Conservation (phyloP, 1,140 invertebrate species). For the Propsilocerus akamusi region DNA sequence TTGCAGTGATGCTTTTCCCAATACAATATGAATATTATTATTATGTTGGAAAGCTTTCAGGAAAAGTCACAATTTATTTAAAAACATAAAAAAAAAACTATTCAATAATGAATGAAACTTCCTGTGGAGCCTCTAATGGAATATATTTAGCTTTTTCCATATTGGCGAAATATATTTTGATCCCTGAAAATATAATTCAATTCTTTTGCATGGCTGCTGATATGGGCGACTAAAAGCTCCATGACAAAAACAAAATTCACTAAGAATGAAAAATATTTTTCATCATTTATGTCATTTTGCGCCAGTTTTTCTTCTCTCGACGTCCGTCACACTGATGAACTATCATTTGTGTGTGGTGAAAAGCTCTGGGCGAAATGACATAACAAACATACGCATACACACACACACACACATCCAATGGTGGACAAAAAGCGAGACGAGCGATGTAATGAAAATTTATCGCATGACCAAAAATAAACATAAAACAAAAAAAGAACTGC, state of each 20-base stretch:
- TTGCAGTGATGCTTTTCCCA: too few species aligned
- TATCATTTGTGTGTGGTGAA: neutral
- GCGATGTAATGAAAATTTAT: neutral
- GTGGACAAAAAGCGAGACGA: neutral
- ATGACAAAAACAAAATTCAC: neutral
- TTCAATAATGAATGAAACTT: too few species aligned
- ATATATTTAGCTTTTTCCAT: too few species aligned
- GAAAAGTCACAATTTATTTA: too few species aligned
- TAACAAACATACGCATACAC: neutral
- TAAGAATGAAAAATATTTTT: neutral
- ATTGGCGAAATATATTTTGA: too few species aligned
- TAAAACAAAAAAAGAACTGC: neutral
- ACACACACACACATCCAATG: neutral
- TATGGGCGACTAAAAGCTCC: too few species aligned
- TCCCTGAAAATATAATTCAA: neutral
- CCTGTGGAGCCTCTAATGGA: too few species aligned
- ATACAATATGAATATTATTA: too few species aligned
- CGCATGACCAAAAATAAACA: neutral
- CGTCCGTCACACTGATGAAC: neutral
- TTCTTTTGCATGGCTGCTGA: neutral
- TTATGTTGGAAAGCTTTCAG: too few species aligned
- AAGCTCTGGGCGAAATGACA: too few species aligned
- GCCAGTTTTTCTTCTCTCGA: neutral
- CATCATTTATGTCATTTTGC: neutral
- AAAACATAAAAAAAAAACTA: too few species aligned